Base-by-base conservation (phyloP, 2,797 vertebrate genomes). In the Neomorphus geoffroyi region DNA sequence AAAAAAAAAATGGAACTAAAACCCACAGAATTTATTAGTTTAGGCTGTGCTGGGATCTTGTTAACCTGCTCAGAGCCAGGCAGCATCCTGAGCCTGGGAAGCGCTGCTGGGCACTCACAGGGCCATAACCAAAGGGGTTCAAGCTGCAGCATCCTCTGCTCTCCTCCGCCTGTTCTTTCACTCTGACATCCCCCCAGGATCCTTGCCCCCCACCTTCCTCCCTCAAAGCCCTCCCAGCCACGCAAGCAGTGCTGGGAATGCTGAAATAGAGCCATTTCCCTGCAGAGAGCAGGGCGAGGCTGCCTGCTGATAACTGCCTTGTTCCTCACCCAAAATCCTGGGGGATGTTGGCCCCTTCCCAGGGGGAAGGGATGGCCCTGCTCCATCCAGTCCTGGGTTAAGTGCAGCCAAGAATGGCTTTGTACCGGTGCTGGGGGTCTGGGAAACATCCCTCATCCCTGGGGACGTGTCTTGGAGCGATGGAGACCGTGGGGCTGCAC, bases 401-500 rank as follows among this genome's bases (percentile, higher is more conserved):
- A 70, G 12, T 14, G 23, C 28, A 74, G 50, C 48, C 53, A 41
- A 10, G 60, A 83, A 66, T 19, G 43, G 50, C n/a, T 77, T 58
- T 8, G 2, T 4, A n/a, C 0, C 0, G 1, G 51, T 37, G 61
- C 70, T 71, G 57, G 32, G n/a, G 37, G 27, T 11, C 46, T 35
- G 21, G 28, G 66, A 92, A 89, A 12, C 8, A 23, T 65, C 32
- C 58, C 78, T 10, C 50, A 28, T 60, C n/a, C 21, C 32, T 1
- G 0, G 11, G 21, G 28, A 56, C 0, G 0, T 28, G 41, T 48
- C 28, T 69, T 8, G 58, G 37, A 62, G 45, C 1, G 3, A 28
- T 56, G 56, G 64, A 80, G 58, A 74, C 28, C 48, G 65, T 0
- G 2, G 35, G 26, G 58, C 32, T 67, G 22, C 3, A 1, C 23